phyloP scores from a whole-genome alignment of 2,113 vertebrate species.

The Pollachius pollachius region DNA sequence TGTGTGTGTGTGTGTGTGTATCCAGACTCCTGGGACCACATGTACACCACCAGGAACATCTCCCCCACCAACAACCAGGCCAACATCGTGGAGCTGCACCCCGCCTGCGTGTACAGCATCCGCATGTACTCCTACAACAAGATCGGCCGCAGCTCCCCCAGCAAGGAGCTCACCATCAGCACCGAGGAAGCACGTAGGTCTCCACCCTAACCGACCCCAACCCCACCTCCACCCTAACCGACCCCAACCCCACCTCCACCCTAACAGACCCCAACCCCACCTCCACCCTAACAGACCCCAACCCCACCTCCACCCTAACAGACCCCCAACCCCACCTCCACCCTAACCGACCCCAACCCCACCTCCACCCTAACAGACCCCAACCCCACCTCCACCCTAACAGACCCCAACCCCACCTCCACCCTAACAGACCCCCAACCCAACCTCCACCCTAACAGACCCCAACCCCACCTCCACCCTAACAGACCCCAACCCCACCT shows the following conservation, averaged over 20 bases:
- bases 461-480: neutral
- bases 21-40: constrained; percentile 96
- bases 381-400: neutral
- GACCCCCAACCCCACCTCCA: neutral
- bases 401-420: too few relatives aligned
- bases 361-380: neutral
- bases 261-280: neutral
- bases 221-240: neutral
- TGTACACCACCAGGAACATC: constrained; percentile 97
- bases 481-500: neutral
- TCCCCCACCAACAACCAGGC: constrained; percentile 98
- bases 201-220: neutral
- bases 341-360: too few relatives aligned
- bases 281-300: neutral
- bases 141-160: constrained; percentile 94
- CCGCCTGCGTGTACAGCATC: constrained; percentile 95
- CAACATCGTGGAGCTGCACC: constrained; percentile 96
- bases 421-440: neutral
- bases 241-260: neutral
- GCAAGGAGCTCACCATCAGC: constrained; percentile 97
- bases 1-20: too few relatives aligned
- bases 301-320: neutral
- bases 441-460: neutral
- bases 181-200: constrained; percentile 93
- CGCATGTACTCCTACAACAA: constrained; percentile 99